Evolutionary conservation across 2,113 vertebrate species (phyloP).

Genomic region (Eidolon helvum): DNA sequence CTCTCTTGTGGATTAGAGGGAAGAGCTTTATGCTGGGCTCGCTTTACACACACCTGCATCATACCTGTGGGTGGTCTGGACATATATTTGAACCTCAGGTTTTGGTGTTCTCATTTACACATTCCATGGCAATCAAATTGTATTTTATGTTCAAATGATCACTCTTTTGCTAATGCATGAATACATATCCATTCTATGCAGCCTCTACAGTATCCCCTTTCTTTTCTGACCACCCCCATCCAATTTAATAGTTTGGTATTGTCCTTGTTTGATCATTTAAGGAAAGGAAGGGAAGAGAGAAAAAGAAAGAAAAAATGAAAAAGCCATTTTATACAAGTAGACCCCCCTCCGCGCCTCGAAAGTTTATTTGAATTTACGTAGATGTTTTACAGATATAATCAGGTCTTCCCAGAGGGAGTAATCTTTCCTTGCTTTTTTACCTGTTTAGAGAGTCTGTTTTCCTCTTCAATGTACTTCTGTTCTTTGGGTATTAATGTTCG

Average conservation of each 20-base stretch:
- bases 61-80: constrained; percentile 82
- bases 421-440: constrained; percentile 86
- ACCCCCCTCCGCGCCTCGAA: constrained; percentile 46
- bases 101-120: constrained; percentile 71
- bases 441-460: constrained; percentile 98
- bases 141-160: constrained; percentile 72
- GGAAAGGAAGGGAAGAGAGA: constrained; percentile 47
- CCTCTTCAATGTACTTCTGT: constrained; percentile 99
- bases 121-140: constrained; percentile 79
- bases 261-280: constrained; percentile 60
- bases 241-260: constrained; percentile 64
- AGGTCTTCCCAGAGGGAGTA: constrained; percentile 78
- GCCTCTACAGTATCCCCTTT: constrained; percentile 42
- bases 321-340: constrained; percentile 49
- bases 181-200: constrained; percentile 8
- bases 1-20: constrained; percentile 73
- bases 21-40: constrained; percentile 77
- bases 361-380: constrained; percentile 73
- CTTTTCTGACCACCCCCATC: constrained; percentile 54
- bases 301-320: background rate
- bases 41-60: constrained; percentile 83
- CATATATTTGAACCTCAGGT: constrained; percentile 70
- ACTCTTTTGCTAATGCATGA: constrained; percentile 22
- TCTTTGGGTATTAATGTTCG: constrained; percentile 96
- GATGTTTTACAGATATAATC: constrained; percentile 66